phyloP scores from a whole-genome alignment of 2,888 invertebrate genomes.

The Chydorus sphaericus region DNA sequence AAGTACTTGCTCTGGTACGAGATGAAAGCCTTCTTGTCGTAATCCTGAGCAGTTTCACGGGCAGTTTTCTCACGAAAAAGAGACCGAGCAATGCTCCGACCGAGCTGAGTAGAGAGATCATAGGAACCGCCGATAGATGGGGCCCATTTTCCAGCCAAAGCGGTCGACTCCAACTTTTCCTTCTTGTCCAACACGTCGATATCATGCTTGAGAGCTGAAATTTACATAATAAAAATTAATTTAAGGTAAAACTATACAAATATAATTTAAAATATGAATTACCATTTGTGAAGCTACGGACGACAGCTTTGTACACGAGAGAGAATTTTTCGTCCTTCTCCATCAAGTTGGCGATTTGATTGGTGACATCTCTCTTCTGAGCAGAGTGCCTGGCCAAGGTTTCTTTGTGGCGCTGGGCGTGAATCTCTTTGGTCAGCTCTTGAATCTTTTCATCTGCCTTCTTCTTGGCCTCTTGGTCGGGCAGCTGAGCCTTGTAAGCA shows the following conservation, averaged over 20 bases:
- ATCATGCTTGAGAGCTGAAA: slow-evolving; percentile 16
- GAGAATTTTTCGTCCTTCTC: neutral
- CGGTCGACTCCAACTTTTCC: neutral
- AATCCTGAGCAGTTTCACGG: neutral
- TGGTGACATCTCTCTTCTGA: no score
- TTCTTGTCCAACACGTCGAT: neutral
- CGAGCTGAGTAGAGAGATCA: slow-evolving; percentile 18
- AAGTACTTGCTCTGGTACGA: slow-evolving; percentile 17
- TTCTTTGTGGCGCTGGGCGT: neutral
- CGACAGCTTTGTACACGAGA: no score
- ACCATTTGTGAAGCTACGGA: neutral
- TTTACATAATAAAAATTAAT: slow-evolving; percentile 18
- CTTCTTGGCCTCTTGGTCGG: neutral
- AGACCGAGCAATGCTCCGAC: slow-evolving; percentile 15
- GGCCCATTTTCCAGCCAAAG: slow-evolving; percentile 19
- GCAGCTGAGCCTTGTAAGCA: neutral
- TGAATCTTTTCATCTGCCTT: neutral
- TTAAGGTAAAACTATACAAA: no score
- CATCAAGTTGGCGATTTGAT: neutral
- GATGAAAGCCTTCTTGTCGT: slow-evolving; percentile 6
- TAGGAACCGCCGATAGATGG: slow-evolving; percentile 19
- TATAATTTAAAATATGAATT: slow-evolving; percentile 18
- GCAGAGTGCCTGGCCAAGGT: no score
- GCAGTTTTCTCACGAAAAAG: neutral
- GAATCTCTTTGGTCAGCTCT: neutral